Evolutionary conservation across 1,140 invertebrate genomes (phyloP).

Genomic region (Sarcophaga bullata): DNA sequence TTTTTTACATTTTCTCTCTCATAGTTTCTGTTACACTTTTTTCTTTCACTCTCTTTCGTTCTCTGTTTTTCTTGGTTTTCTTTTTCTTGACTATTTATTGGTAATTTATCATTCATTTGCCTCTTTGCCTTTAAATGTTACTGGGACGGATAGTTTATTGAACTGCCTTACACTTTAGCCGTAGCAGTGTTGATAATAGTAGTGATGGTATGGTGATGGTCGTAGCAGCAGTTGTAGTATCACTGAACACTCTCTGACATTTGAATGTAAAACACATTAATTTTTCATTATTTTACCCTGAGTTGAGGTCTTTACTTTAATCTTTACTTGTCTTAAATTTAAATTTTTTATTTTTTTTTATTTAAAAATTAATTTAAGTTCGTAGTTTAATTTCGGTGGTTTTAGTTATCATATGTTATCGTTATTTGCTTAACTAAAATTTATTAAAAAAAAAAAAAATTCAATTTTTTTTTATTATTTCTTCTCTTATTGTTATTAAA

Average conservation of each 20-base stretch:
- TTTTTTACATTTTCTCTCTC: neutral
- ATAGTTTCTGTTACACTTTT: neutral
- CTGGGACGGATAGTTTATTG: slow-evolving; percentile 21
- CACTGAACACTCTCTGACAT: neutral
- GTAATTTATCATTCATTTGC: slow-evolving; percentile 8
- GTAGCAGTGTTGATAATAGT: neutral
- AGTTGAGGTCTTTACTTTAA: neutral
- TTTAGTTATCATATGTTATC: neutral
- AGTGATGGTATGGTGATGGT: too few species aligned
- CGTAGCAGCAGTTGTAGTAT: neutral
- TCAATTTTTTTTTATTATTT: too few species aligned
- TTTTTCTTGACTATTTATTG: neutral
- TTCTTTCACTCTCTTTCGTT: neutral
- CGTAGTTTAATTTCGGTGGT: slow-evolving; percentile 5
- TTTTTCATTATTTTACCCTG: neutral
- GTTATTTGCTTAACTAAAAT: neutral
- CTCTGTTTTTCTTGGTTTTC: neutral
- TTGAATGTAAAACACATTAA: neutral
- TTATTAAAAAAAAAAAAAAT: too few species aligned
- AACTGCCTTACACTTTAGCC: neutral
- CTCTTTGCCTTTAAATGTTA: neutral
- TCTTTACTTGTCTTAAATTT: neutral
- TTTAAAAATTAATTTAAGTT: slow-evolving; percentile 9
- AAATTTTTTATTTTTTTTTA: neutral
- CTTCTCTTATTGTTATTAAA: too few species aligned